phyloP scores from a whole-genome alignment of 2,113 vertebrate genomes.

The Pelmatolapia mariae region DNA sequence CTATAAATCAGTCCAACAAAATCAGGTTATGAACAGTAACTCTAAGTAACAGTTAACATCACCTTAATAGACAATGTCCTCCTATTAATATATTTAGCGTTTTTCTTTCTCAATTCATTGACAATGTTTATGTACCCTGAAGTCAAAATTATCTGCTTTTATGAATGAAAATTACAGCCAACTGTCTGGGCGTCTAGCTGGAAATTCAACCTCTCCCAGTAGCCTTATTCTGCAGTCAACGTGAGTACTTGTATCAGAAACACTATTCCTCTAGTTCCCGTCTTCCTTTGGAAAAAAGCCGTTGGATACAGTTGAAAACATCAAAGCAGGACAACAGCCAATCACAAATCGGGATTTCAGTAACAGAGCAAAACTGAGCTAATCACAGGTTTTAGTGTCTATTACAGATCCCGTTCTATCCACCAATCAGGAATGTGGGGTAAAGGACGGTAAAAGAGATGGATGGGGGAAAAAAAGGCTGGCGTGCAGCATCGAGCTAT shows the following conservation, averaged over 20 bases:
- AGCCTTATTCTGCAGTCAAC: not conserved
- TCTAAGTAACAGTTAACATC: not conserved
- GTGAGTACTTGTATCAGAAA: not conserved
- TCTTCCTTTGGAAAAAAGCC: slow-evolving; percentile 13
- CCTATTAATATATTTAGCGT: rapidly evolving
- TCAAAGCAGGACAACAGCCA: slow-evolving; percentile 2
- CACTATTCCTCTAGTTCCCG: not conserved
- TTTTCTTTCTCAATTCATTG: not conserved
- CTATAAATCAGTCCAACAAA: not conserved
- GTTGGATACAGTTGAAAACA: slow-evolving; percentile 38
- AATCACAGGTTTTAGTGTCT: not conserved
- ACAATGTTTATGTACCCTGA: not conserved
- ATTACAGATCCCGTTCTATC: not conserved
- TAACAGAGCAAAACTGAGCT: not conserved
- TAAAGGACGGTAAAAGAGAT: not conserved
- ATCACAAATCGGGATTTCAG: not conserved
- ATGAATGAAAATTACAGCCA: not conserved
- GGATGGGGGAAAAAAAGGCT: not conserved
- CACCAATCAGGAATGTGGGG: slow-evolving; percentile 12
- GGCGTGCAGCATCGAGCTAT: not conserved
- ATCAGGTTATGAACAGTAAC: not conserved
- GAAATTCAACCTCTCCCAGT: not conserved
- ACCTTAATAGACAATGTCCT: not conserved
- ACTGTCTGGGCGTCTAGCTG: not conserved
- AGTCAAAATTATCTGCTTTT: not conserved